Evolutionary conservation across 1,140 invertebrate genomes (phyloP), one percentile per base, ranked within the genome.

Genomic region (Steinernema khuongi): DNA sequence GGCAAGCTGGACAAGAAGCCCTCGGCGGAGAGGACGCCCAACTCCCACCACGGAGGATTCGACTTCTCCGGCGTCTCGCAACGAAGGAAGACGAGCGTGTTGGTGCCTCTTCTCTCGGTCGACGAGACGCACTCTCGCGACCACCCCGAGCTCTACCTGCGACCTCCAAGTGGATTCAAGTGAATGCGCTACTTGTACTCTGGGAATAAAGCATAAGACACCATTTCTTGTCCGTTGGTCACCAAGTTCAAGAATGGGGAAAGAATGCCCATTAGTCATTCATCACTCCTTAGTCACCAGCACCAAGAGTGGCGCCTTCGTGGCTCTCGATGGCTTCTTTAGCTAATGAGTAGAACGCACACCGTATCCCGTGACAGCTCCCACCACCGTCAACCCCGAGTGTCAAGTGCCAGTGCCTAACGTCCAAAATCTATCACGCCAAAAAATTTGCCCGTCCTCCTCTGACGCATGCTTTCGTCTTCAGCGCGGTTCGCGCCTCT

Each of bases 71-170:
- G 31, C 29, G n/a, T n/a, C n/a, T n/a, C n/a, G n/a, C 17, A 29
- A n/a, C 44, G 77, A 26, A 60, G 82, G 19, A 83, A 83, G 70
- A 81, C 75, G 0, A 79, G 76, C 22, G 83, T 84, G 11, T 66
- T 84, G 1, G 74, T 83, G 1, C 82, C 82, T 1, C 68, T 84
- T 1, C 70, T 83, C 43, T 74, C 77, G n/a, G 32, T 74, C 7
- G 79, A 81, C 33, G 79, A 81, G 29, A 77, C 31, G 29, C 60
- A 66, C n/a, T 26, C 36, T 26, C 68, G 36, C 1, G n/a, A 41
- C 4, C 68, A 50, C 31, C 60, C 68, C 41, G 50, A 60, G 1
- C 68, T 50, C 31, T 71, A 71, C 31, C 28, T 74, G 4, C 1
- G 73, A 29, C 73, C 73, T 60, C 73, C 68, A 26, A 74, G 73